These are phyloP conservation scores for Rhimphoctona megacephalus DNA, from an alignment of 2,888 invertebrate genomes.

Conservation along the genomic window DNA sequence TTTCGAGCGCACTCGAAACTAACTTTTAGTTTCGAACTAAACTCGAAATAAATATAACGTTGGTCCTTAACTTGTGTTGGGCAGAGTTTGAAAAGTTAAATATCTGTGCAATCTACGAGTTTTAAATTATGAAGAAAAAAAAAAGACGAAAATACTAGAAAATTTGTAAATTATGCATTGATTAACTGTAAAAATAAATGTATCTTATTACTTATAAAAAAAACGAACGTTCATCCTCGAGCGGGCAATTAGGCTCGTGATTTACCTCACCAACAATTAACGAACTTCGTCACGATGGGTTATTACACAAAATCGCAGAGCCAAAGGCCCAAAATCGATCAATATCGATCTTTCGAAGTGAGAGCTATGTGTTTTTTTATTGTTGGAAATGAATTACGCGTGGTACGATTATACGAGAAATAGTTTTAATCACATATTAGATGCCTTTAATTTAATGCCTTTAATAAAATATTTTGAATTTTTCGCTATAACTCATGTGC, in stretches of 20 bases:
- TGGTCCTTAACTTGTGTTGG: slow-evolving; percentile 1
- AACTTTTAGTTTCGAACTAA: background rate
- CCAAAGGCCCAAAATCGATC: background rate
- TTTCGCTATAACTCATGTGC: slow-evolving; percentile 73
- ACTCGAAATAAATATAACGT: slow-evolving; percentile 10
- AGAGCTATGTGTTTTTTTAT: background rate
- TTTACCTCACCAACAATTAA: slow-evolving; percentile 30
- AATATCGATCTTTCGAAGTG: background rate
- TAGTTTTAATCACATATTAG: slow-evolving; percentile 65
- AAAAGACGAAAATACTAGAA: slow-evolving; percentile 18
- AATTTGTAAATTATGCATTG: slow-evolving; percentile 48
- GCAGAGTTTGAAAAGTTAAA: slow-evolving; percentile 3
- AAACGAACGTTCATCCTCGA: background rate
- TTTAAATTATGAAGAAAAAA: slow-evolving; percentile 9
- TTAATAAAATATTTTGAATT: slow-evolving; percentile 76
- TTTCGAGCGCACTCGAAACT: too few relatives aligned
- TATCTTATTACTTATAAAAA: slow-evolving; percentile 24
- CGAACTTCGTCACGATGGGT: background rate
- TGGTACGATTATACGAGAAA: background rate
- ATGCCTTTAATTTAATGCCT: slow-evolving; percentile 74
- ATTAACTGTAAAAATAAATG: slow-evolving; percentile 39
- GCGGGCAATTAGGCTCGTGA: slow-evolving; percentile 8
- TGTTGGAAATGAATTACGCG: background rate
- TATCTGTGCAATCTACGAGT: slow-evolving; percentile 8
- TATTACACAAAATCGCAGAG: background rate